Base-by-base conservation (phyloP, 2,113 vertebrate genomes). In the Xyrauchen texanus region DNA sequence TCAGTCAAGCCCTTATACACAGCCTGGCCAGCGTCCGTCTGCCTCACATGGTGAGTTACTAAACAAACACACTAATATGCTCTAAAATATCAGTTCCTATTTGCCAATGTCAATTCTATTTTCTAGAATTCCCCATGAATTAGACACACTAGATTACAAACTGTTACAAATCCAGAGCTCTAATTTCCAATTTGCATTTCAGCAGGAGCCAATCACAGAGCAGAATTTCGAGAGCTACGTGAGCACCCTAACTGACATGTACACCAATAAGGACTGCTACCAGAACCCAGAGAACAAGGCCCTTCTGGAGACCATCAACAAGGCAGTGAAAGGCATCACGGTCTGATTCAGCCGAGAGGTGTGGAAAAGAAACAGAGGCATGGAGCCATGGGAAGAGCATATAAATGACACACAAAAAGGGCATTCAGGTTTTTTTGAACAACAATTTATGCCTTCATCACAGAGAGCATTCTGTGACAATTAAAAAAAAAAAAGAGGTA, bases 201-300 rank as follows among this genome's bases (percentile, higher is more conserved):
- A 93, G 88, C 91, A 99, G 96, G 97, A 98, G 85, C 97, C 97
- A 77, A 99, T 99, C 85, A 99, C 96, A 4, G 98, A 99, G 91
- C 98, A 99, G 96, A 99, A 99, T 88, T 99, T 98, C 3, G 96
- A 98, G 68, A 93, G 95, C 61, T 99, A 99, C 0, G 94, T 99
- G 85, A 98, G 92, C 92, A 97, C 96, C 0, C 94, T 99, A 91
- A 99, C 97, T 8, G 95, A 98, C 90, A 99, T 99, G 97, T 99
- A 98, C 92, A 98, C 95, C 90, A 98, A 98, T 92, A 96, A 96
- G 91, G 96, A 98, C 89, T 96, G 96, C 92, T 97, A 96, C 91
- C 96, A 96, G 93, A 96, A 95, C 88, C 97, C 97, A 0, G 97
- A 97, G 90, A 98, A 98, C 93, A 98, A 97, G 90, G 96, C 95